Percentiles rank a stretch among this genome's conserved stretches.
phyloP scores from a whole-genome alignment of 64 coral and sea anemone genomes.

The Stichodactyla helianthus region DNA sequence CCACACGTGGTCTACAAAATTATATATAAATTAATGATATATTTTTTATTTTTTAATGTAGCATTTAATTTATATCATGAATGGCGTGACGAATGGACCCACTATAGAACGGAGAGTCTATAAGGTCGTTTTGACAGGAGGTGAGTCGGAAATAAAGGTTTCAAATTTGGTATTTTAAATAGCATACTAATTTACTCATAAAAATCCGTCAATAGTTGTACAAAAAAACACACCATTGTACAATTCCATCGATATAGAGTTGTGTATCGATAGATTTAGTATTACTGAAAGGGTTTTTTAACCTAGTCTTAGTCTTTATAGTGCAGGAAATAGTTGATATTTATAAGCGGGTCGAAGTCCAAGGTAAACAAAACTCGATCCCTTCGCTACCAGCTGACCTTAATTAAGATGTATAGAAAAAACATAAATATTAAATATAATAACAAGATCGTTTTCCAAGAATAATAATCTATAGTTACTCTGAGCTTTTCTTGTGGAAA shows the following conservation, averaged over 20 bases:
- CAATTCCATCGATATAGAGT: background rate
- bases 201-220: background rate
- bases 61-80: background rate
- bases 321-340: too few relatives aligned
- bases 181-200: background rate
- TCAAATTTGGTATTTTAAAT: background rate
- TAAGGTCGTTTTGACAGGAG: conserved; percentile 82
- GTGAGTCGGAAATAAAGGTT: conserved; percentile 19
- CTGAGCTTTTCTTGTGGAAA: too few relatives aligned
- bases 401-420: too few relatives aligned
- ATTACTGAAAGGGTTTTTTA: too few relatives aligned
- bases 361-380: too few relatives aligned
- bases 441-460: too few relatives aligned
- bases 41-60: background rate
- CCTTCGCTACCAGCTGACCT: too few relatives aligned
- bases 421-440: too few relatives aligned
- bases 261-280: too few relatives aligned
- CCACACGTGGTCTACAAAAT: background rate
- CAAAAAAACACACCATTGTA: background rate
- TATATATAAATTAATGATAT: background rate
- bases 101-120: conserved; percentile 43
- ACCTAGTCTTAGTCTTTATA: too few relatives aligned
- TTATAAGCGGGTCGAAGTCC: too few relatives aligned
- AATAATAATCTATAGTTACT: too few relatives aligned
- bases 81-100: background rate